Base-by-base conservation (phyloP, 2,113 vertebrate genomes). In the Hyaena hyaena region DNA sequence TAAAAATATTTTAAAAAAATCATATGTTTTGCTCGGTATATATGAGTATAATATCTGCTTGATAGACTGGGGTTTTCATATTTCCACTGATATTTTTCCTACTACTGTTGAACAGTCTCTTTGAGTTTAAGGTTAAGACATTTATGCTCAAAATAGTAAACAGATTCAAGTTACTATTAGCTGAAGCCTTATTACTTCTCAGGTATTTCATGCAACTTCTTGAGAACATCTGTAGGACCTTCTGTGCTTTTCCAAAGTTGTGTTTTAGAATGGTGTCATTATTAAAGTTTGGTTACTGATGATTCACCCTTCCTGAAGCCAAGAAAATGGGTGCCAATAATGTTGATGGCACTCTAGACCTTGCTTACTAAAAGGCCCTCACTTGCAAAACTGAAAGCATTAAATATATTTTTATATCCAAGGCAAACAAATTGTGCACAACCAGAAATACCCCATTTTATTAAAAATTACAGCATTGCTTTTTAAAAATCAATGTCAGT, bases 191-290 rank as follows among this genome's bases (percentile, higher is more conserved):
- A 24, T 73, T 74, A 73, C n/a, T 84, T 82, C 65, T 61, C 19
- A 43, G 15, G 80, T 68, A 4, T 68, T 9, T 31, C 35, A 24
- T 11, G 5, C 0, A 33, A 65, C 7, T 68, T 61, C 74, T 91
- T 96, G 45, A 53, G n/a, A 68, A 71, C 66, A 26, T 50, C 66
- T 86, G 33, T 66, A 50, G 58, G 68, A 68, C 1, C 26, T 26
- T 93, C 43, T 92, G 76, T 63, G 55, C 84, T 91, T 96, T 65
- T 81, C 10, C 71, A 80, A 90, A 71, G 50, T 58, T 79, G 28
- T 28, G 39, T 84, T 85, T 88, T 95, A 96, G 21, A 96, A 85
- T 65, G n/a, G 66, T 77, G 92, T 85, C 50, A 83, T 90, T 88
- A 90, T 85, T 82, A 65, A 74, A 84, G 61, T 88, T 91, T 95